These are phyloP conservation scores for Andrena marginata DNA, from an alignment of 2,888 invertebrate species.

Conservation along the genomic window DNA sequence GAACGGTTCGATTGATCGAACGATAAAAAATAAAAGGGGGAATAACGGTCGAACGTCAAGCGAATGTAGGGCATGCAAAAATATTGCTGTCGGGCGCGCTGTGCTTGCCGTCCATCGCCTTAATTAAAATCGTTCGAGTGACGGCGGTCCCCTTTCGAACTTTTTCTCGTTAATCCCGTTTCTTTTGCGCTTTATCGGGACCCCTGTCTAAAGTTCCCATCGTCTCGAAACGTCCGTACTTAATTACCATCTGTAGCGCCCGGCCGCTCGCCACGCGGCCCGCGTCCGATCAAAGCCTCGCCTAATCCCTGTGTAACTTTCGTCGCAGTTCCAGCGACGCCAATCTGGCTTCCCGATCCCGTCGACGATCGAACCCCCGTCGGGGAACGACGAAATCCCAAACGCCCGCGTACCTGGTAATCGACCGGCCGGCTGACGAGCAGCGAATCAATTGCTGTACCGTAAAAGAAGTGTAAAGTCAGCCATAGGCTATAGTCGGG, in stretches of 20 bases:
- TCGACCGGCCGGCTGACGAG: not conserved
- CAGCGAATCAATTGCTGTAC: slow-evolving; percentile 23
- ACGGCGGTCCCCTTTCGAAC: slow-evolving; percentile 15
- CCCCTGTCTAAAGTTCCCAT: not conserved
- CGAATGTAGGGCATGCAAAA: slow-evolving; percentile 27
- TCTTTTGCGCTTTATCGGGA: slow-evolving; percentile 21
- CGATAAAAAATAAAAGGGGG: not conserved
- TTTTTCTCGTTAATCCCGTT: slow-evolving; percentile 57
- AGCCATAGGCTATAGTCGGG: not conserved
- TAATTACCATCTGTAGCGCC: slow-evolving; percentile 37
- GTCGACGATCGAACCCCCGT: not conserved
- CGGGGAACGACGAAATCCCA: not conserved
- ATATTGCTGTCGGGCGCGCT: slow-evolving; percentile 13
- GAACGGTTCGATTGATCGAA: not conserved
- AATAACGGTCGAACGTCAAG: not conserved
- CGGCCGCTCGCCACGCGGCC: slow-evolving; percentile 14
- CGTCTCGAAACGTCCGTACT: not conserved
- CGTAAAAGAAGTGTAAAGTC: slow-evolving; percentile 6
- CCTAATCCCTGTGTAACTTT: not conserved
- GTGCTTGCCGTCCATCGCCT: slow-evolving; percentile 35
- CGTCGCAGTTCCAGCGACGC: not conserved
- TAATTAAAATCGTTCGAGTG: slow-evolving; percentile 57
- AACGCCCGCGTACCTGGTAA: not conserved
- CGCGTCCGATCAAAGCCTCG: slow-evolving; percentile 3
- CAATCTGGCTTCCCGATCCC: not conserved